phyloP scores from a whole-genome alignment of 1,140 invertebrate genomes.

The Episyrphus balteatus region DNA sequence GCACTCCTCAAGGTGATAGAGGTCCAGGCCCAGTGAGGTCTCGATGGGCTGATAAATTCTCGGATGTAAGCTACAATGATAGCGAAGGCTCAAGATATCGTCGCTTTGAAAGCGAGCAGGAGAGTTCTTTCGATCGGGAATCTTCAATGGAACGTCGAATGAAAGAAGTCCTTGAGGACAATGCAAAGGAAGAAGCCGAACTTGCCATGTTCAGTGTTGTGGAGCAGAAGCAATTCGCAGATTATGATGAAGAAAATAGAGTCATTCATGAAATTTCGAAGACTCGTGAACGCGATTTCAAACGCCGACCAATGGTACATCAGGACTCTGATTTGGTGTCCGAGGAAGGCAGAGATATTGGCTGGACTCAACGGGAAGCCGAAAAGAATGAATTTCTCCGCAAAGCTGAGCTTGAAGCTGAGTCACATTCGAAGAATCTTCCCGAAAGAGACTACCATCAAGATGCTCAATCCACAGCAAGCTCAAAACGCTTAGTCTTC shows the following conservation, averaged over 20 bases:
- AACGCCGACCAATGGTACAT: slow-evolving; percentile 29
- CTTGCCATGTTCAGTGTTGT: slow-evolving; percentile 20
- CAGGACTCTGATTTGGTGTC: slow-evolving; percentile 36
- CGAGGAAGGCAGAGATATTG: slow-evolving; percentile 28
- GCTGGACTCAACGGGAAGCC: slow-evolving; percentile 29
- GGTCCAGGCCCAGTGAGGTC: slow-evolving; percentile 37
- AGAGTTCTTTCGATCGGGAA: slow-evolving; percentile 34
- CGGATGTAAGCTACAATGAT: slow-evolving; percentile 38
- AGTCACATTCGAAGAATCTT: slow-evolving; percentile 27
- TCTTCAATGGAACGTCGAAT: slow-evolving; percentile 35
- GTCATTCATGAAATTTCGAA: slow-evolving; percentile 35
- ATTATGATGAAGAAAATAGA: slow-evolving; percentile 35
- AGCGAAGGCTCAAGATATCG: slow-evolving; percentile 32
- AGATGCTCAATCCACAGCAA: slow-evolving; percentile 34
- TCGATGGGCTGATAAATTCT: slow-evolving; percentile 42
- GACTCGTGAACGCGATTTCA: slow-evolving; percentile 26
- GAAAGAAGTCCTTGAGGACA: slow-evolving; percentile 28
- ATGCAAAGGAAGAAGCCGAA: slow-evolving; percentile 22
- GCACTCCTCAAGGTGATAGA: slow-evolving; percentile 37
- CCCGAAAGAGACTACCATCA: slow-evolving; percentile 14
- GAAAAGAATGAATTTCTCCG: slow-evolving; percentile 28
- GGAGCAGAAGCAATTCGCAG: slow-evolving; percentile 32
- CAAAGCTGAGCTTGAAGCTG: slow-evolving; percentile 30
- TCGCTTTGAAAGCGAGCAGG: slow-evolving; percentile 30
- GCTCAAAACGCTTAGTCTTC: slow-evolving; percentile 47